phyloP scores from a whole-genome alignment of 2,888 invertebrate species.

The Diloba caeruleocephala region DNA sequence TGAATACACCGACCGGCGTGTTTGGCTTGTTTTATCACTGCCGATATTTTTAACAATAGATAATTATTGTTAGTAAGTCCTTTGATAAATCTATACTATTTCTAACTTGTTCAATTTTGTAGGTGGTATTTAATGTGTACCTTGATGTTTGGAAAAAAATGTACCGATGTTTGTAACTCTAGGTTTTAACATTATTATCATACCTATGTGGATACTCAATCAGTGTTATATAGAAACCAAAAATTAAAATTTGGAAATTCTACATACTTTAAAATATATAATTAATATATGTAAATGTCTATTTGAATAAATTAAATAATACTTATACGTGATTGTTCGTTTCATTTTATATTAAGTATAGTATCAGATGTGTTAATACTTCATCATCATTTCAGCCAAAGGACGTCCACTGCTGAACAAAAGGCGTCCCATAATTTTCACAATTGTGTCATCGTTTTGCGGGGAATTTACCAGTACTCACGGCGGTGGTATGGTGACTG shows the following conservation, averaged over 20 bases:
- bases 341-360: conserved; percentile 64
- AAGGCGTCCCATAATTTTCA: too few species aligned
- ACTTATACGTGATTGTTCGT: conserved; percentile 78
- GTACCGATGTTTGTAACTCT: conserved; percentile 81
- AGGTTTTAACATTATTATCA: conserved; percentile 75
- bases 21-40: conserved; percentile 86
- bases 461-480: too few species aligned
- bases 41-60: conserved; percentile 82
- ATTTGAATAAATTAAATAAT: conserved; percentile 88
- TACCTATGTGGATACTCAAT: conserved; percentile 81
- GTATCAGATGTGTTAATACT: too few species aligned
- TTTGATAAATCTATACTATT: conserved; percentile 88
- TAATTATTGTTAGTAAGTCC: conserved; percentile 78
- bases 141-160: conserved; percentile 84
- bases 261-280: conserved; percentile 80
- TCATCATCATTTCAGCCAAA: too few species aligned
- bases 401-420: too few species aligned
- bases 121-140: conserved; percentile 86
- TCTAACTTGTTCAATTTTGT: conserved; percentile 89
- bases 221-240: conserved; percentile 86
- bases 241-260: conserved; percentile 84
- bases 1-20: conserved; percentile 63
- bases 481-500: too few species aligned
- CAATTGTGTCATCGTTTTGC: too few species aligned
- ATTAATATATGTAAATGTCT: conserved; percentile 86